A percentile compares a stretch with the other conserved stretches of the same genome.
Conservation (phyloP, 1,140 invertebrate species). For the Hyles euphorbiae region DNA sequence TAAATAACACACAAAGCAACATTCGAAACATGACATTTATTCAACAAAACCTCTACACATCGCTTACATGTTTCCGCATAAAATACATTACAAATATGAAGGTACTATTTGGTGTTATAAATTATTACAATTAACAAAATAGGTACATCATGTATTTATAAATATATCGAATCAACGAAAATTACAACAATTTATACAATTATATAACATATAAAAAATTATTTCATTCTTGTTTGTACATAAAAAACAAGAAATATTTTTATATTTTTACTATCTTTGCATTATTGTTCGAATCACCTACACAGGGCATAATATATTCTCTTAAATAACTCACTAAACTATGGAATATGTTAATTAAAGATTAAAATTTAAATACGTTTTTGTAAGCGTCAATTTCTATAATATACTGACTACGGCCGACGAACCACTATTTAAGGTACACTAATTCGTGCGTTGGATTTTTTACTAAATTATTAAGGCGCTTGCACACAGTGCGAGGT, state of each 20-base stretch:
- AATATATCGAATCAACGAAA: conserved; percentile 40
- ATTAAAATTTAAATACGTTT: conserved; percentile 29
- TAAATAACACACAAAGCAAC: conserved; percentile 14
- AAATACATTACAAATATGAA: conserved; percentile 54
- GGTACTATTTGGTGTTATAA: conserved; percentile 66
- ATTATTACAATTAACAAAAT: conserved; percentile 58
- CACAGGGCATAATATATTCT: conserved; percentile 24
- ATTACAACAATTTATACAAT: conserved; percentile 36
- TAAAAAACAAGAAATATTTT: conserved; percentile 31
- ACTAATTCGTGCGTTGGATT: conserved; percentile 10
- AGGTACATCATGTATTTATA: conserved; percentile 34
- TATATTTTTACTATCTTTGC: conserved; percentile 4
- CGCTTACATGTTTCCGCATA: conserved; percentile 51
- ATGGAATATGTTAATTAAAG: conserved; percentile 35
- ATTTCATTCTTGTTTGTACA: conserved; percentile 28
- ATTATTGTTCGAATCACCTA: conserved; percentile 47
- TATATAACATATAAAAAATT: conserved; percentile 33
- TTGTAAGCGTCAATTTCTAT: conserved; percentile 29
- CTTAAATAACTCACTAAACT: conserved; percentile 30
- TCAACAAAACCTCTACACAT: conserved; percentile 71
- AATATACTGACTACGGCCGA: conserved; percentile 23
- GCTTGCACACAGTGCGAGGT: too few species aligned
- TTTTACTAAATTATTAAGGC: neutral
- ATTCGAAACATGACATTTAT: conserved; percentile 71
- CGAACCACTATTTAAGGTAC: conserved; percentile 22